Conservation (phyloP, 2,797 vertebrate species). For the Triplophysa bombifrons region DNA sequence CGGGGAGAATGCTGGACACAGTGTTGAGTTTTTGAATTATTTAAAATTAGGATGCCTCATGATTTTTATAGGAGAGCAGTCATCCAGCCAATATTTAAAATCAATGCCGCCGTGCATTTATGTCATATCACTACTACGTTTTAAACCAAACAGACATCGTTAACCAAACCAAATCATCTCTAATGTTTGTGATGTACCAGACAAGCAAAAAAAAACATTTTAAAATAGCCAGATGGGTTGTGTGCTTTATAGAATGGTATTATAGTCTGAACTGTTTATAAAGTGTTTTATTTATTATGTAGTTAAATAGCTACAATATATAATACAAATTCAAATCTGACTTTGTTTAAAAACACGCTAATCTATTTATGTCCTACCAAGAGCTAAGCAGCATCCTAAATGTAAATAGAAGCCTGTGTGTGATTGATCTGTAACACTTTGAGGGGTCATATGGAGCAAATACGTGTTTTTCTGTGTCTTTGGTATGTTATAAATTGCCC, state of each 20-base stretch:
- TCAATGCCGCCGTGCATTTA: not conserved
- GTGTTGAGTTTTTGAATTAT: not conserved
- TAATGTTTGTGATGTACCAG: not conserved
- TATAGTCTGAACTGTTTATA: not conserved
- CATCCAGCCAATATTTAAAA: constrained; percentile 19
- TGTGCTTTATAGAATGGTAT: not conserved
- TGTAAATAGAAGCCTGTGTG: not conserved
- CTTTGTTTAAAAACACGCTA: not conserved
- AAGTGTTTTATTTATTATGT: not conserved
- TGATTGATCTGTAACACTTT: not conserved
- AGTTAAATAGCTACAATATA: not conserved
- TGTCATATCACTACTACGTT: not conserved
- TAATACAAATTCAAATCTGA: not conserved
- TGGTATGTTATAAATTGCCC: too few species aligned
- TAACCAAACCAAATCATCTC: too few species aligned
- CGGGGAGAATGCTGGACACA: not conserved
- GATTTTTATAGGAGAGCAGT: not conserved
- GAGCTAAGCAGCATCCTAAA: not conserved
- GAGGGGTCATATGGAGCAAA: too few species aligned
- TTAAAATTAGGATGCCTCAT: not conserved
- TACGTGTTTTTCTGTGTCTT: too few species aligned
- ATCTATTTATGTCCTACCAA: not conserved
- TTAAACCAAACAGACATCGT: too few species aligned
- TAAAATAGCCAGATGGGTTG: constrained; percentile 16
- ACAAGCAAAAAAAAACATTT: not conserved